A percentile compares a stretch with the other conserved stretches of the same genome.
Evolutionary conservation across 2,113 vertebrate species (phyloP).

Genomic region (Oreocharis arfaki): DNA sequence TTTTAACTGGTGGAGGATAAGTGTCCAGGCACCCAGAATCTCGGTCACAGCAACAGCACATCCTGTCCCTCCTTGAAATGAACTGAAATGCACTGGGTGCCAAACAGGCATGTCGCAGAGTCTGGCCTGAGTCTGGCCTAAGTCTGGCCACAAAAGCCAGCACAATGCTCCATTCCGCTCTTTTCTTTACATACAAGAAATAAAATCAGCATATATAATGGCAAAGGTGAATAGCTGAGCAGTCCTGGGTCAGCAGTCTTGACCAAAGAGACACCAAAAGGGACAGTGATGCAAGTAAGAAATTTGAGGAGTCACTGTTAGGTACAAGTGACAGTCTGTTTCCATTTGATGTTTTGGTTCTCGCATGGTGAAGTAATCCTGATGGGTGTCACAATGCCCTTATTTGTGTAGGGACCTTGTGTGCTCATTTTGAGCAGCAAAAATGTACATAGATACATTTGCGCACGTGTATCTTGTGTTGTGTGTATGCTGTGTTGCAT

Average conservation of each 20-base stretch:
- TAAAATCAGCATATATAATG: not conserved
- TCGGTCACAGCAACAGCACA: not conserved
- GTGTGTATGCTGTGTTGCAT: not conserved
- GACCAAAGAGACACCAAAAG: not conserved
- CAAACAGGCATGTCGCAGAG: accelerated
- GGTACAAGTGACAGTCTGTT: not conserved
- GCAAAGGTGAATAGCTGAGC: not conserved
- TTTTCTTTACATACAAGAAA: not conserved
- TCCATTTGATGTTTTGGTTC: not conserved
- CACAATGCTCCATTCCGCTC: not conserved
- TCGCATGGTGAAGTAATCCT: not conserved
- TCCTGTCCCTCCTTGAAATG: not conserved
- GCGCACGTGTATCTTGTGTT: too few species aligned
- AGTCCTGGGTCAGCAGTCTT: not conserved
- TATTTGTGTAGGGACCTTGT: not conserved
- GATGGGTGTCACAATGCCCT: not conserved
- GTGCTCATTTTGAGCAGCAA: not conserved
- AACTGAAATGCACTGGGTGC: not conserved
- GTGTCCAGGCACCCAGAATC: not conserved
- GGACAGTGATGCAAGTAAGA: not conserved
- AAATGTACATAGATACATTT: not conserved
- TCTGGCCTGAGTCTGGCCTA: not conserved
- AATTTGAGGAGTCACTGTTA: not conserved
- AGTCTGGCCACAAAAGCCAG: not conserved
- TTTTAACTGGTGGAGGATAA: not conserved